phyloP scores from a whole-genome alignment of 37 sponge, comb jelly and placozoan genomes.

The Eunapius fragilis region DNA sequence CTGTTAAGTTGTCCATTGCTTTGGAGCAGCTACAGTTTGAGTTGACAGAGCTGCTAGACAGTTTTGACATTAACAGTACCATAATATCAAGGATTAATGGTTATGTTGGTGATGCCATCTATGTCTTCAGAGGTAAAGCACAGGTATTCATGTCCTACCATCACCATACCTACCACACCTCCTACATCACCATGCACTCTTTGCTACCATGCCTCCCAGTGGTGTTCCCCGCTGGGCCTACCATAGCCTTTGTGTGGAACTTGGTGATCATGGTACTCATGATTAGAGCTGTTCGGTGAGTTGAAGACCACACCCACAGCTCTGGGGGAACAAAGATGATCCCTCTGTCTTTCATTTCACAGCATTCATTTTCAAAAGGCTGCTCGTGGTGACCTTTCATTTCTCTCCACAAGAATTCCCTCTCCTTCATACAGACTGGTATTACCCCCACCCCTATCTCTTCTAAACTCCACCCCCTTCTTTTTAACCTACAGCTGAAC shows the following conservation, averaged over 20 bases:
- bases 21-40: neutral
- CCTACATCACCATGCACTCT: neutral
- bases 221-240: slow-evolving; percentile 1
- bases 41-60: neutral
- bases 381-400: neutral
- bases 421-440: slow-evolving; percentile 2
- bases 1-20: neutral
- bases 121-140: neutral
- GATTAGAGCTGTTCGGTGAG: slow-evolving; percentile 1
- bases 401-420: neutral
- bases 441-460: neutral
- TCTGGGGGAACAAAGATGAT: neutral
- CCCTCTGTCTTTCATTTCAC: neutral
- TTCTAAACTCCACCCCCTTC: neutral
- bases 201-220: neutral
- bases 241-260: slow-evolving; percentile 6
- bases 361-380: neutral
- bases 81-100: neutral
- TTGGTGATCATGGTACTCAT: neutral
- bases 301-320: neutral
- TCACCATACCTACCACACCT: neutral
- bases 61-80: too few species aligned
- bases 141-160: neutral
- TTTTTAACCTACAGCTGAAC: neutral
- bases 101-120: neutral